Percentiles rank a stretch among this genome's conserved stretches.
Evolutionary conservation across 1,140 invertebrate genomes (phyloP).

Genomic region (Macrotrachela quadricornifera): DNA sequence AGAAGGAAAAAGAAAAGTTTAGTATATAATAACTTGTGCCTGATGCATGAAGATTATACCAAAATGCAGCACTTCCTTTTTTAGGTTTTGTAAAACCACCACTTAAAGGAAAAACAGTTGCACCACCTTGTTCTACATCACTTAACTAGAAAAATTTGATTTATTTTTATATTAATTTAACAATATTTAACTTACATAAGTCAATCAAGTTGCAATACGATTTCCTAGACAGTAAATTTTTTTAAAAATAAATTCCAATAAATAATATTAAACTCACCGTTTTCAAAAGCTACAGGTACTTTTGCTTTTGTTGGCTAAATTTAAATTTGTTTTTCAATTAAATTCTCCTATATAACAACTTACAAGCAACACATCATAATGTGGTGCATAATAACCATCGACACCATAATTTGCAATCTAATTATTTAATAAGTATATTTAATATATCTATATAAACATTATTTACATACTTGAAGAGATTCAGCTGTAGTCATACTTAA

Average conservation of each 20-base stretch:
- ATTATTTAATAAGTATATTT: background rate
- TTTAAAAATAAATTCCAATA: background rate
- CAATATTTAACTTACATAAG: background rate
- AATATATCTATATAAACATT: background rate
- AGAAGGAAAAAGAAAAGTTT: too few relatives aligned
- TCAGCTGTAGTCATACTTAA: background rate
- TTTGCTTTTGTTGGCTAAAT: conserved; percentile 32
- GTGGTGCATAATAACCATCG: background rate
- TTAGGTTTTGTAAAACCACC: conserved; percentile 55
- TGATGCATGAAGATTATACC: conserved; percentile 73
- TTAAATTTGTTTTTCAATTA: background rate
- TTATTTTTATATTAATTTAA: too few relatives aligned
- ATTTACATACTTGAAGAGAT: background rate
- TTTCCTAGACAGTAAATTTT: background rate
- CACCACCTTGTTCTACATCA: conserved; percentile 77
- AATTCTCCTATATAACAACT: background rate
- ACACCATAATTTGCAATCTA: background rate
- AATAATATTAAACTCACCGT: background rate
- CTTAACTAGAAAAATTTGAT: conserved; percentile 57
- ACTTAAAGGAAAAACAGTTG: conserved; percentile 73
- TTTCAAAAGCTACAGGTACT: conserved; percentile 28
- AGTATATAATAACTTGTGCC: too few relatives aligned
- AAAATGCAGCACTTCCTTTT: conserved; percentile 63
- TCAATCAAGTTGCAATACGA: background rate
- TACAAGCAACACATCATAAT: background rate